Evolutionary conservation across 2,113 vertebrate genomes (phyloP), one percentile per base, ranked within the genome.

Genomic region (Melanerpes formicivorus): DNA sequence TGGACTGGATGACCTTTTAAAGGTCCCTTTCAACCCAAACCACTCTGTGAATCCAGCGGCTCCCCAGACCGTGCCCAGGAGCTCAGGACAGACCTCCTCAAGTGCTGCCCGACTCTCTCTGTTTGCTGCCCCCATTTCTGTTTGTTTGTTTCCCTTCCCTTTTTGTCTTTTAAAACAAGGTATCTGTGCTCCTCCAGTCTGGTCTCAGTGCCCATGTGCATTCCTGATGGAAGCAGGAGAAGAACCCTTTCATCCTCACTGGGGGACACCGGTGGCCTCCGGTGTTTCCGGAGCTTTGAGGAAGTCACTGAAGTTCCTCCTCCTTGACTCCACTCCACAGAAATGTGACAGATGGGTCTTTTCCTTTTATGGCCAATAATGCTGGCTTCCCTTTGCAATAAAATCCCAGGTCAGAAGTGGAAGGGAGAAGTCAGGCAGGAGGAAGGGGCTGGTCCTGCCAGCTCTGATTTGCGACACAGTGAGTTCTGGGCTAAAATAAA

Each of bases 361-460:
- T 97, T 96, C 97, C 98, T 97, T 98, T 97, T 98, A 98, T 97
- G 97, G 97, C 92, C 84, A 97, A 70, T 85, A 96, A 81, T 40
- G 25, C 78, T 90, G 56, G 21, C 89, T 96, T 89, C 75, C 71
- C 73, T 84, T 90, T 76, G 79, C 85, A 70, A 27, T 86, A 86
- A 94, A 94, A 97, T 50, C 14, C 32, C 44, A 48, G 96, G 80
- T 93, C 95, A 93, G 90, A 96, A 82, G 90, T 87, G 54, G 91
- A 93, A 91, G 82, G 3, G 67, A 95, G 87, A 97, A 76, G 59
- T 48, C 3, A 1, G 52, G 72, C 63, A 80, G 79, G 88, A 90
- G 85, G 67, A 90, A 95, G 87, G 71, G 73, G 42, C 56, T 89
- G 93, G 67, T 71, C 50, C 79, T 22, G 52, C 26, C 79, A 62